phyloP scores from a whole-genome alignment of 2,113 vertebrate species.

The Mobula birostris region DNA sequence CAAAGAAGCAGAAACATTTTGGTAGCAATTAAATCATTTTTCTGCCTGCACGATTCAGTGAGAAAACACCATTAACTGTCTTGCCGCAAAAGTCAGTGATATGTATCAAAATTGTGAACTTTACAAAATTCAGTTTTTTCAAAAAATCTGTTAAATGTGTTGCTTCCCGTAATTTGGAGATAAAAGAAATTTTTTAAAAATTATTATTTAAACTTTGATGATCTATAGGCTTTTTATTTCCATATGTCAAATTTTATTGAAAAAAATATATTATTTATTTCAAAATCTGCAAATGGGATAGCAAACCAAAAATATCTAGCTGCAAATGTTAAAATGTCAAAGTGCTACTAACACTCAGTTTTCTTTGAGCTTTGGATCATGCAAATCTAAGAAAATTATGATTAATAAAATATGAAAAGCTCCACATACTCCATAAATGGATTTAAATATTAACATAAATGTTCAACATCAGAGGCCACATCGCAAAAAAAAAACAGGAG shows the following conservation, averaged over 20 bases:
- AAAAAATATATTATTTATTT: slow-evolving; percentile 15
- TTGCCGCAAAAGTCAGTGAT: slow-evolving; percentile 27
- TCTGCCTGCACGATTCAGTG: not conserved
- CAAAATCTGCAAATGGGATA: not conserved
- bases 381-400: slow-evolving; percentile 13
- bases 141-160: slow-evolving; percentile 25
- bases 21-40: slow-evolving; percentile 18
- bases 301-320: not conserved
- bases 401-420: not conserved
- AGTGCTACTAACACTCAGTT: not conserved
- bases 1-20: slow-evolving; percentile 1
- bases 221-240: not conserved
- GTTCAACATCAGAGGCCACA: not conserved
- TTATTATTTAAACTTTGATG: slow-evolving; percentile 33
- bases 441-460: slow-evolving; percentile 3
- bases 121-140: slow-evolving; percentile 12
- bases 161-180: slow-evolving; percentile 16
- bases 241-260: slow-evolving; percentile 14
- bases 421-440: not conserved
- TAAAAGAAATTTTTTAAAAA: slow-evolving; percentile 27
- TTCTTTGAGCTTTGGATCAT: not conserved
- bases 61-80: not conserved
- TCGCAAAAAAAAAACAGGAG: not conserved
- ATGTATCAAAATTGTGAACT: slow-evolving; percentile 9
- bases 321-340: slow-evolving; percentile 10